Evolutionary conservation across 2,113 vertebrate species (phyloP).

Genomic region (Pachycephala philippinensis): DNA sequence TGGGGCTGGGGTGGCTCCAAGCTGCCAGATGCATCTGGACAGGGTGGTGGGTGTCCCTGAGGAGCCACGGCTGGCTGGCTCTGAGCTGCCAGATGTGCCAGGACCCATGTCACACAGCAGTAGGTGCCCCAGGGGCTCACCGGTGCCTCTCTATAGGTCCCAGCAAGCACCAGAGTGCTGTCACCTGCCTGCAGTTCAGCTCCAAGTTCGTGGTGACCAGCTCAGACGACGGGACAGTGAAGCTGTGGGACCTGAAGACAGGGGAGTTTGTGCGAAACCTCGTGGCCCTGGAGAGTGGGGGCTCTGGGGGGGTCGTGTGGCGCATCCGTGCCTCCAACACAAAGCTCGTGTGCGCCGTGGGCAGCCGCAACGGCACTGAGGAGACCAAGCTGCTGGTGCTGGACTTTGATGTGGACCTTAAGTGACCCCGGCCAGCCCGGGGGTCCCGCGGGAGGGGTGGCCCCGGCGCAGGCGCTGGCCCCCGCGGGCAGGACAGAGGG

Average conservation of each 20-base stretch:
- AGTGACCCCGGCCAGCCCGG: slow-evolving; percentile 25
- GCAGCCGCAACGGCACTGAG: slow-evolving; percentile 67
- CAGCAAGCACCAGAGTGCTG: slow-evolving; percentile 69
- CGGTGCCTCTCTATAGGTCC: background rate
- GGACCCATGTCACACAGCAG: background rate
- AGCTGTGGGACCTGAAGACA: slow-evolving; percentile 67
- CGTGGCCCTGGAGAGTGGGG: slow-evolving; percentile 62
- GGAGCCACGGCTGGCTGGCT: background rate
- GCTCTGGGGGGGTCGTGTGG: slow-evolving; percentile 61
- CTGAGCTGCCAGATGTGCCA: background rate
- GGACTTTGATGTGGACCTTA: slow-evolving; percentile 65
- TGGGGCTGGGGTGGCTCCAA: background rate
- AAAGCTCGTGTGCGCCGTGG: slow-evolving; percentile 59
- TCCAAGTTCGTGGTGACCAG: slow-evolving; percentile 72
- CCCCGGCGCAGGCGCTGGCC: slow-evolving; percentile 9
- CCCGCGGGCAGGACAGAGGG: background rate
- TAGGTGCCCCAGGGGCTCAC: background rate
- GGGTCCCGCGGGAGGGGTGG: background rate
- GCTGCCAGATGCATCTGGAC: too few species aligned
- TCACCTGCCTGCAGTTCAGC: slow-evolving; percentile 72
- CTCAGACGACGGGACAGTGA: slow-evolving; percentile 55
- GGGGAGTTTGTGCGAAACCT: slow-evolving; percentile 70
- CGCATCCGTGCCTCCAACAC: slow-evolving; percentile 66
- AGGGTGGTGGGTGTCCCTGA: background rate
- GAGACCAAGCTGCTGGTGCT: slow-evolving; percentile 72